Conservation (phyloP, 92 coral and sea anemone genomes). For the Parazoanthus darwini region DNA sequence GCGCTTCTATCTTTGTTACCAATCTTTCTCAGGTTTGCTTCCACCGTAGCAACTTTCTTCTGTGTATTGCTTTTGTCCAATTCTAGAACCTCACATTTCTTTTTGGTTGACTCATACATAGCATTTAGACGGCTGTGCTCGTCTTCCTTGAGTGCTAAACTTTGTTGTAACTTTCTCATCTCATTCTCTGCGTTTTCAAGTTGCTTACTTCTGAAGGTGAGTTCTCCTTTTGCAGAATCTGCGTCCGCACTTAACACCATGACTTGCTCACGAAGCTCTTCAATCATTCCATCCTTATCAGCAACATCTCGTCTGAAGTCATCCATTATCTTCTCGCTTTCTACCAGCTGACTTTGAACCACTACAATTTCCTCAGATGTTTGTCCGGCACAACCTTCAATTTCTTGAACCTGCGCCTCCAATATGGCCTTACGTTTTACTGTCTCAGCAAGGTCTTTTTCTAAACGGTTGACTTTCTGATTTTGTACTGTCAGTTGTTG, state of each 20-base stretch:
- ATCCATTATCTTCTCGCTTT: constrained; percentile 81
- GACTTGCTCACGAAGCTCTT: constrained; percentile 77
- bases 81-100: constrained; percentile 80
- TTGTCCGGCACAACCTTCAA: constrained; percentile 68
- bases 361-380: constrained; percentile 74
- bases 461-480: constrained; percentile 76
- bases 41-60: constrained; percentile 78
- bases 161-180: constrained; percentile 76
- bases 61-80: constrained; percentile 77
- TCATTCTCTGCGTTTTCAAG: constrained; percentile 83
- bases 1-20: constrained; percentile 66
- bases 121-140: constrained; percentile 72
- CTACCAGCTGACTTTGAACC: constrained; percentile 83
- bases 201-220: constrained; percentile 66
- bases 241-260: constrained; percentile 74
- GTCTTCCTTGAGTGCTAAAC: constrained; percentile 68
- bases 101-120: constrained; percentile 68
- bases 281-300: constrained; percentile 83
- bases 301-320: constrained; percentile 76
- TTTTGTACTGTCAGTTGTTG: constrained; percentile 74
- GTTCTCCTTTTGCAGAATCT: constrained; percentile 79
- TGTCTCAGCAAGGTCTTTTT: constrained; percentile 70
- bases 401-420: constrained; percentile 62
- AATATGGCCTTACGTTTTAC: constrained; percentile 69
- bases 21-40: constrained; percentile 55